Conservation (phyloP, 2,888 invertebrate genomes). For the Ornithoptera alexandrae region DNA sequence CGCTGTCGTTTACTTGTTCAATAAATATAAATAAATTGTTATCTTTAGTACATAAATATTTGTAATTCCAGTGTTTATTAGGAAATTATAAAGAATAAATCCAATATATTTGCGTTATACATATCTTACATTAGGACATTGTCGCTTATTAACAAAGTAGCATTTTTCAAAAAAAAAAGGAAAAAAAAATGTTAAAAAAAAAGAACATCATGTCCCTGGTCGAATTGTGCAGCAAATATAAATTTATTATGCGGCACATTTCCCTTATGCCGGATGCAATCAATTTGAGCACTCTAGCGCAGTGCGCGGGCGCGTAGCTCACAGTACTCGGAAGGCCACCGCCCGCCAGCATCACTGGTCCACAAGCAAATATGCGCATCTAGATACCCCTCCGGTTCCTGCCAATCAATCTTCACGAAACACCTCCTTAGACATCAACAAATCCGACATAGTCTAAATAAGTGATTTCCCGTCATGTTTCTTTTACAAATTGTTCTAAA, state of each 20-base stretch:
- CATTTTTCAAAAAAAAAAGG: too few species aligned
- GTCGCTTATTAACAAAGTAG: too few species aligned
- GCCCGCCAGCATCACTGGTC: conserved; percentile 38
- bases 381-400: conserved; percentile 3
- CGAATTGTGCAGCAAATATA: conserved; percentile 71
- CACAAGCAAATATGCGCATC: conserved; percentile 11
- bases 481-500: background rate
- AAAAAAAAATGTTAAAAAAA: conserved; percentile 17
- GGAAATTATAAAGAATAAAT: too few species aligned
- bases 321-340: conserved; percentile 60
- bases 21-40: too few species aligned
- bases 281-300: conserved; percentile 68
- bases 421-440: background rate
- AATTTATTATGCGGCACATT: conserved; percentile 78
- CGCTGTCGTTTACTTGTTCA: too few species aligned
- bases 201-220: conserved; percentile 51
- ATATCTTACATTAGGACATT: background rate
- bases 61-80: too few species aligned
- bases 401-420: background rate
- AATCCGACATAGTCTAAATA: background rate
- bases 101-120: background rate
- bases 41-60: too few species aligned
- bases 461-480: background rate
- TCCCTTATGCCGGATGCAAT: conserved; percentile 77
- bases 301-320: conserved; percentile 54